Evolutionary conservation across 2,888 invertebrate species (phyloP), one percentile per base, ranked within the genome.

Genomic region (Druceiella hillmani): DNA sequence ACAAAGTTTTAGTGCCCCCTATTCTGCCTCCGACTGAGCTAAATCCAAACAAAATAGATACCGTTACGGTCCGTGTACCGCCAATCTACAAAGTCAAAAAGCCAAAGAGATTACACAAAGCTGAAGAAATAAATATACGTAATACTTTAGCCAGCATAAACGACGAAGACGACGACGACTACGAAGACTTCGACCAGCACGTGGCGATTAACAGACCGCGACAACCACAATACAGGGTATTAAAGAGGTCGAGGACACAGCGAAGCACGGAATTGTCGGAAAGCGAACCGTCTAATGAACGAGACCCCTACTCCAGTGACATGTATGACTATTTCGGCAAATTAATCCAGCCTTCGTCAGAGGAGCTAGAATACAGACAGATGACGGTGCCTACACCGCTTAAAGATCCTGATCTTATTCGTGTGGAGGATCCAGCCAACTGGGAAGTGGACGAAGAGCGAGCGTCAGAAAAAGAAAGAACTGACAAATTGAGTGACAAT

Each of bases 21-120:
- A 64, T 71, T 3, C 51, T 71, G 14, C 72, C 72, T 2, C 72
- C 70, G 2, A 71, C 71, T 1, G 71, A 72, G 42, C 66, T 70
- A 14, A 64, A 71, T 36, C 72, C 71, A 1, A 63, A 63, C 12
- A 64, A 70, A 48, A 72, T 72, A 16, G 72, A 72, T 44, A 72
- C 70, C 2, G 65, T 72, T 3, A 70, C 72, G 1, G 72, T 72
- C 11, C 58, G 70, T 26, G 70, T 72, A 29, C 72, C 72, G 2
- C 71, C 72, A 1, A 71, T 71, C 36, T 68, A 70, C 49, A 59
- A 54, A 41, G 69, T 65, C 42, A 67, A 64, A 41, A 61, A 59
- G 3, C 72, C 72, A 7, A 64, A 60, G 32, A 70, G 71, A 47
- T 52, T 67, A 9, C 63, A 71, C 40, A 62, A 69, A 2, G 61